Percentiles rank a stretch among this genome's conserved stretches.
Conservation (phyloP, 2,113 vertebrate genomes). For the Albula goreensis region DNA sequence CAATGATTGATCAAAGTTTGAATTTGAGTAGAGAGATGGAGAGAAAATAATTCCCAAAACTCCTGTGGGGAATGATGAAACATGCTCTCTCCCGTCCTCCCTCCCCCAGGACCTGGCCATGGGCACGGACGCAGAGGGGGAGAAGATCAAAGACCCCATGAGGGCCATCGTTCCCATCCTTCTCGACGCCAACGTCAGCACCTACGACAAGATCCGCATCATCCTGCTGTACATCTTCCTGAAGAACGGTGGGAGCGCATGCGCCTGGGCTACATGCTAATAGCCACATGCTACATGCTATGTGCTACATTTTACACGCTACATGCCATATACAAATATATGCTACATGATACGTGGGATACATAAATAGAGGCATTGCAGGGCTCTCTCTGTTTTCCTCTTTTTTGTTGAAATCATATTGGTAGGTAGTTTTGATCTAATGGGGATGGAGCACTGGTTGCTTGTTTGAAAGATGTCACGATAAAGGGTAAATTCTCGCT, state of each 20-base stretch:
- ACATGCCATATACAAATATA: background rate
- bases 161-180: slow-evolving; percentile 92
- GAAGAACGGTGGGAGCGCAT: slow-evolving; percentile 83
- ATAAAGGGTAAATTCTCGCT: background rate
- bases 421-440: background rate
- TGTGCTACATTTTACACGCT: background rate
- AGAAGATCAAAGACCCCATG: slow-evolving; percentile 99
- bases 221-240: slow-evolving; percentile 96
- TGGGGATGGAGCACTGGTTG: background rate
- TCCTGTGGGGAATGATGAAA: too few species aligned
- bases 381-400: too few species aligned
- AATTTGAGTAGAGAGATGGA: too few species aligned
- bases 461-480: too few species aligned
- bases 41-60: too few species aligned
- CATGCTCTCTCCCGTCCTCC: background rate
- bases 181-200: slow-evolving; percentile 84
- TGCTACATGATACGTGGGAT: too few species aligned
- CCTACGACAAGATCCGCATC: slow-evolving; percentile 95
- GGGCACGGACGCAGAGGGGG: slow-evolving; percentile 92
- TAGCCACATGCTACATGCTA: background rate
- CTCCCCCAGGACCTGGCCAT: slow-evolving; percentile 86
- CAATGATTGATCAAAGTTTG: too few species aligned
- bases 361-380: too few species aligned
- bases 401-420: too few species aligned
- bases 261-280: background rate